Percentiles rank a stretch among this genome's conserved stretches.
These are phyloP conservation scores for Acanthornis magna DNA, from an alignment of 2,797 vertebrate genomes.

Conservation along the genomic window DNA sequence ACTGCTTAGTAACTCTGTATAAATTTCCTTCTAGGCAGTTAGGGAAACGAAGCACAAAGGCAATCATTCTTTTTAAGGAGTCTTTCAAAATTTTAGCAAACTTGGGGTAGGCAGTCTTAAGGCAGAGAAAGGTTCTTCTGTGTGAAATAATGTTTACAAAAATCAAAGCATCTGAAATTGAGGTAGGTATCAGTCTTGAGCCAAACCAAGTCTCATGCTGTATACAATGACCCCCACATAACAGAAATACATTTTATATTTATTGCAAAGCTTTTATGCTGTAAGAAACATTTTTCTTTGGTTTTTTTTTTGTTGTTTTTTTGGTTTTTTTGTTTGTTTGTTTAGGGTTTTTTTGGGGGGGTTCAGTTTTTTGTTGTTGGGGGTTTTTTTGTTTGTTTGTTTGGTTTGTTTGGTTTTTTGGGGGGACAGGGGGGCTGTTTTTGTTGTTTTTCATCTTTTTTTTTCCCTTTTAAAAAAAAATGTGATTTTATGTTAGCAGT, in stretches of 20 bases:
- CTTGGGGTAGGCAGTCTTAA: neutral
- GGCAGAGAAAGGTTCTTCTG: neutral
- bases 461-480: accelerated
- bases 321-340: too few species aligned
- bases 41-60: neutral
- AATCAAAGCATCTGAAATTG: neutral
- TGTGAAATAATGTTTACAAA: neutral
- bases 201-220: neutral
- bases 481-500: neutral
- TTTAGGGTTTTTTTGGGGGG: too few species aligned
- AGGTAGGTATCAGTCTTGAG: neutral
- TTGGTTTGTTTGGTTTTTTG: too few species aligned
- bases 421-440: too few species aligned
- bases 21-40: neutral
- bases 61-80: neutral
- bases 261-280: neutral
- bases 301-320: too few species aligned
- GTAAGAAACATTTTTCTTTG: accelerated
- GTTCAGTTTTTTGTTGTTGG: accelerated
- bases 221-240: neutral
- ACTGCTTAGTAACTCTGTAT: neutral
- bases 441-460: too few species aligned
- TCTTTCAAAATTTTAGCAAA: neutral
- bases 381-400: too few species aligned
- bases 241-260: neutral